Base-by-base conservation (phyloP, 2,888 invertebrate genomes). In the Chirona hameri region DNA sequence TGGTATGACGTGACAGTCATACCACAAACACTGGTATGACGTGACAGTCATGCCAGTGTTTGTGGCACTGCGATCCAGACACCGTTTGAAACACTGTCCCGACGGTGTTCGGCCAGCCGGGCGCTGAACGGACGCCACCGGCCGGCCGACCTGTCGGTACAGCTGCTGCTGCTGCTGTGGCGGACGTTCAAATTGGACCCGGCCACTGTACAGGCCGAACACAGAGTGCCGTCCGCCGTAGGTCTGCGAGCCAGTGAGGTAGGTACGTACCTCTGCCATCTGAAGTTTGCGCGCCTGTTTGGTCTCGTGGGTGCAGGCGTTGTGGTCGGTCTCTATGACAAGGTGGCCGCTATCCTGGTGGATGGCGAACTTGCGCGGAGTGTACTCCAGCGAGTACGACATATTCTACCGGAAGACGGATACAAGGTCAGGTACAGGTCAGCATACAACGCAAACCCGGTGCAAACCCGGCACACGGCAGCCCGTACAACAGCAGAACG, bases 281-380 rank as follows among this genome's bases (percentile, higher is more conserved):
- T 99, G 98, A 83, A 96, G 91, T 86, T 97, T 92, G 84, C 97
- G 91, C 86, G 95, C 95, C 86, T 93, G 94, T 88, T 99, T 99
- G 79, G 97, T 97, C 85, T 97, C 95, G 86, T 98, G 98, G 0
- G 99, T 99, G 88, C 98, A 99, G 0, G 99, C 94, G 88, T 98
- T 99, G 88, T 99, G 98, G 88, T 99, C 99, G 21, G 98, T 97
- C 89, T 99, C 99, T 79, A 98, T 92, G 81, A 99, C 91, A 82
- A 99, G 91, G 87, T 97, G 94, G 55, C 94, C 95, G 29, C 95
- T 94, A 86, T 98, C 97, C 3, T 93, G 92, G 88, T 99, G 98
- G 83, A 99, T 94, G 29, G 95, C 93, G 88, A 99, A 98, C 86
- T 95, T 95, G 81, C 98, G 91, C 0, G 99, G 99, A 0, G 99